phyloP scores from a whole-genome alignment of 2,797 vertebrate genomes.

The Eidolon dupreanum region DNA sequence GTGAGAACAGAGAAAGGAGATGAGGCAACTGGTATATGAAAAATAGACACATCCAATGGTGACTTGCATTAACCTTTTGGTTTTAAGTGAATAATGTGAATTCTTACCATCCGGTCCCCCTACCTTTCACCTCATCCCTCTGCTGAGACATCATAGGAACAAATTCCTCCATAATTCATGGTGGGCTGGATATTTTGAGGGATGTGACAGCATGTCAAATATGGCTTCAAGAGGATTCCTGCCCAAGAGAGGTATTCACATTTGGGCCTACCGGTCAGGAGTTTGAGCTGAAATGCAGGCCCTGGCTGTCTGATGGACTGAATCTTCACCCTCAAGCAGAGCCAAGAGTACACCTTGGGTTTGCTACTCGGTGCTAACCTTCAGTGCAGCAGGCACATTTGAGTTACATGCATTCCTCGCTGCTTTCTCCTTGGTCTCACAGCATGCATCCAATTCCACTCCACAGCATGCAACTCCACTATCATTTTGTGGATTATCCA shows the following conservation, averaged over 20 bases:
- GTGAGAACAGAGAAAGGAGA: slow-evolving; percentile 3
- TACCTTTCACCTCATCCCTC: neutral
- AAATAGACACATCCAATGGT: neutral
- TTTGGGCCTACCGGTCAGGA: neutral
- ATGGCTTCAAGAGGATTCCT: neutral
- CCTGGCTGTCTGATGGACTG: neutral
- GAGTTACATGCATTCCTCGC: neutral
- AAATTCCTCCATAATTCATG: neutral
- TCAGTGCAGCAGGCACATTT: neutral
- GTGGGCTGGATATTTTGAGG: neutral
- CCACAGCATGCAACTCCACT: neutral
- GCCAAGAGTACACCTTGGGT: neutral
- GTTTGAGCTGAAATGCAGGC: slow-evolving; percentile 33
- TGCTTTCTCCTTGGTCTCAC: neutral
- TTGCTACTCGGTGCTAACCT: neutral
- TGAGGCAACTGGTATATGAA: neutral
- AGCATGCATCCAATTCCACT: neutral
- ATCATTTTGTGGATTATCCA: neutral
- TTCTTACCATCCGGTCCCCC: neutral
- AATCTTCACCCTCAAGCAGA: slow-evolving; percentile 4
- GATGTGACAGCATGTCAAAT: neutral
- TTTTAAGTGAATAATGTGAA: neutral
- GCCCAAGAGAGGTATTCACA: slow-evolving; percentile 3
- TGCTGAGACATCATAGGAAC: neutral
- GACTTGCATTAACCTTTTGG: neutral